Base-by-base conservation (phyloP, 2,113 vertebrate species). In the Gymnobelideus leadbeateri region DNA sequence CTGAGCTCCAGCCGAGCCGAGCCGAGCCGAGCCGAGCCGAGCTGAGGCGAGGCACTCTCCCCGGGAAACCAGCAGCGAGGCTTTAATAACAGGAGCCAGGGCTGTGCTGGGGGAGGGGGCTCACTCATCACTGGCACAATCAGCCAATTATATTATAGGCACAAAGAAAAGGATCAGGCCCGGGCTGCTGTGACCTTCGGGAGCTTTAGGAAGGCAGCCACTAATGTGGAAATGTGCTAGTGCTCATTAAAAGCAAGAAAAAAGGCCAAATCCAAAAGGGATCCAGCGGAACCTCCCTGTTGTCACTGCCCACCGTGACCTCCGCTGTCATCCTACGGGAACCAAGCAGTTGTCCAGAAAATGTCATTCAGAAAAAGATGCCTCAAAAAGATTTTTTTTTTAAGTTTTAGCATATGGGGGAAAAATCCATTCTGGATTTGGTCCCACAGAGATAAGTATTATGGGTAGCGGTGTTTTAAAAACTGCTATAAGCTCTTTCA, bases 121-220 rank as follows among this genome's bases (percentile, higher is more conserved):
- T 97, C 97, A 97, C 98, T 95, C 98, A 98, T 98, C 98, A 89
- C 98, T 14, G 96, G 98, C 97, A 98, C 98, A 98, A 98, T 98
- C 98, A 98, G 98, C 98, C 98, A 98, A 98, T 98, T 98, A 98
- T 98, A 97, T 97, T 92, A 96, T 91, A 97, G 96, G 96, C 98
- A 98, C 98, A 98, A 98, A 98, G 98, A 92, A 94, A 96, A 96
- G 97, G 96, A 96, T 95, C 97, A 93, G 94, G 95, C 96, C 98
- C 97, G 97, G 92, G 98, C 98, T 92, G 97, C 96, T 95, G 99
- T 98, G 99, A 98, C 98, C 98, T 99, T 98, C 98, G 97, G 98
- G 97, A 96, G 97, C 95, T 98, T 98, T 94, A 96, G 96, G 98
- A 96, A 98, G 98, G 97, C 98, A 97, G 98, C 96, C 97, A 96